Evolutionary conservation across 2,888 invertebrate species (phyloP).

Genomic region (Leptinotarsa haldemani): DNA sequence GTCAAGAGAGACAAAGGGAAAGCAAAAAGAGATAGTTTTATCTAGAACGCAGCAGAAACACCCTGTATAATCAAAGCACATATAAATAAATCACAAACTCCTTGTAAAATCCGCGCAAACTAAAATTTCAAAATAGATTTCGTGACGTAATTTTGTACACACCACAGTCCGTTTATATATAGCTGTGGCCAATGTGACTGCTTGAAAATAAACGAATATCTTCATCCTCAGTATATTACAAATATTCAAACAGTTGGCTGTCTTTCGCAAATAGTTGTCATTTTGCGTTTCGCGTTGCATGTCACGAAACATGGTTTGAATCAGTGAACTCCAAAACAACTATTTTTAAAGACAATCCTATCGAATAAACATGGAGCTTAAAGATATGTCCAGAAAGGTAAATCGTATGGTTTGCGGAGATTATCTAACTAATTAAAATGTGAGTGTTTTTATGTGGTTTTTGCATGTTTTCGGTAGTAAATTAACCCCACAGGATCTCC

Average conservation of each 20-base stretch:
- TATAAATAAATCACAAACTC: not conserved
- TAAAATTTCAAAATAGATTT: slow-evolving; percentile 49
- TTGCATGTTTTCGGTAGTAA: slow-evolving; percentile 6
- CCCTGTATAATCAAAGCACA: not conserved
- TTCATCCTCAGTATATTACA: slow-evolving; percentile 39
- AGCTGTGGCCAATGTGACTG: slow-evolving; percentile 45
- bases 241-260: slow-evolving; percentile 35
- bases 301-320: slow-evolving; percentile 24
- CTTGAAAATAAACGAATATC: slow-evolving; percentile 49
- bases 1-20: too few relatives aligned
- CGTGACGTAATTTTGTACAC: slow-evolving; percentile 45
- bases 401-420: slow-evolving; percentile 26
- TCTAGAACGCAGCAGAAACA: not conserved
- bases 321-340: not conserved
- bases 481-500: not conserved
- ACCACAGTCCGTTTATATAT: slow-evolving; percentile 38
- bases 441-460: slow-evolving; percentile 31
- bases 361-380: slow-evolving; percentile 44
- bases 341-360: not conserved
- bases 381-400: slow-evolving; percentile 46
- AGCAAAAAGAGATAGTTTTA: not conserved
- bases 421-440: slow-evolving; percentile 34
- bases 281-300: slow-evolving; percentile 29
- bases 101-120: slow-evolving; percentile 44
- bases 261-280: slow-evolving; percentile 20